Conservation (phyloP, 2,797 vertebrate genomes). For the Sebastes glaucus region DNA sequence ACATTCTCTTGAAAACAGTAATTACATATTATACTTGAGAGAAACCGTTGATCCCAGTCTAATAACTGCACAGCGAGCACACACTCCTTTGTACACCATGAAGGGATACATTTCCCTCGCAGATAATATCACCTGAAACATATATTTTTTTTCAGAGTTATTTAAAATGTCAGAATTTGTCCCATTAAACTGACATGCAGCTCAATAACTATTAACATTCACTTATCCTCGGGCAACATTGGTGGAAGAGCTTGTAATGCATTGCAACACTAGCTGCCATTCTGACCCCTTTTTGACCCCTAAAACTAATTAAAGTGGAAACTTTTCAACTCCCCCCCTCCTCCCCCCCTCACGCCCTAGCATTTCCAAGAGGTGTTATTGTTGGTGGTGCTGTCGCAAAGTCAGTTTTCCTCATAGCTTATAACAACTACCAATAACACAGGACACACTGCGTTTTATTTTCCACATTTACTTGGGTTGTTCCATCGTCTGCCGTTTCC, state of each 20-base stretch:
- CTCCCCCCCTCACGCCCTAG: too few species aligned
- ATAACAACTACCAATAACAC: background rate
- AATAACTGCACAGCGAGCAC: background rate
- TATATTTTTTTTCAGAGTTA: background rate
- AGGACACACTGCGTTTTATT: background rate
- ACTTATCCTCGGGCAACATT: background rate
- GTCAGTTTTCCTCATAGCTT: background rate
- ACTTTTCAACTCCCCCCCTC: background rate
- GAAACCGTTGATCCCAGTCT: background rate
- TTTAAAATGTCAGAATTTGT: constrained; percentile 1
- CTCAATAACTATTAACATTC: background rate
- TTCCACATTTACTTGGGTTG: background rate
- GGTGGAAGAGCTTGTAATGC: background rate
- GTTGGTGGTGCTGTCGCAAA: too few species aligned
- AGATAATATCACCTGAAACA: background rate
- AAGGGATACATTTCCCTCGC: background rate
- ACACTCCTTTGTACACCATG: background rate
- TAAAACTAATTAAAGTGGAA: background rate
- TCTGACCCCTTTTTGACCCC: background rate
- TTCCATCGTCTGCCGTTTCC: too few species aligned
- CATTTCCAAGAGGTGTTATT: too few species aligned
- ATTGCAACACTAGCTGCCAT: background rate
- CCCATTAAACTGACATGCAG: background rate
- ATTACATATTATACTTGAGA: background rate
- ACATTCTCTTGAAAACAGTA: background rate